phyloP scores from a whole-genome alignment of 2,888 invertebrate species.

The Philhelius pedissequus region DNA sequence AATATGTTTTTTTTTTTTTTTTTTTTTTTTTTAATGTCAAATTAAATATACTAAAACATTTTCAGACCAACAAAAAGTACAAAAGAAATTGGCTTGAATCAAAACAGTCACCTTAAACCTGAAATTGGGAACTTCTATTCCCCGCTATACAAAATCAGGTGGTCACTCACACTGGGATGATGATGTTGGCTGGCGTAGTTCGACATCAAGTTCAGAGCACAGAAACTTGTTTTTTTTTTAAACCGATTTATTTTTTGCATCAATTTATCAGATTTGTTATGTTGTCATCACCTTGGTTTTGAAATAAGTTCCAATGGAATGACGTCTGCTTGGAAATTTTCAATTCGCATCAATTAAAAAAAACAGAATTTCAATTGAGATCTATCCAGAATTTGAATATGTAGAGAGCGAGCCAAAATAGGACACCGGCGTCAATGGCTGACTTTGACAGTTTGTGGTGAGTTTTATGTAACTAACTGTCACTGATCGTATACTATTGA shows the following conservation, averaged over 20 bases:
- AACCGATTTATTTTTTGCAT: no score
- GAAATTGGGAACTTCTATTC: conserved; percentile 58
- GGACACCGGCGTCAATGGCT: not conserved
- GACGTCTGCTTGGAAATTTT: conserved; percentile 39
- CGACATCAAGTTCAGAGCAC: not conserved
- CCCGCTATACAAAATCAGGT: conserved; percentile 45
- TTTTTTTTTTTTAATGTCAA: no score
- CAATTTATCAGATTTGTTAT: conserved; percentile 24
- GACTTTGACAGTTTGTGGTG: not conserved
- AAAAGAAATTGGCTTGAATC: not conserved
- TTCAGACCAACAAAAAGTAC: not conserved
- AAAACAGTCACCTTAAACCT: conserved; percentile 50
- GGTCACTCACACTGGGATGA: no score
- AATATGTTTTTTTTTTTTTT: no score
- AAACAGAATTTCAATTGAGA: not conserved
- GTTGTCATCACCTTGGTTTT: conserved; percentile 24
- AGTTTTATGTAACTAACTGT: not conserved
- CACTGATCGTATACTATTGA: not conserved
- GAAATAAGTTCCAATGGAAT: conserved; percentile 32
- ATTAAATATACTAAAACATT: conserved; percentile 6
- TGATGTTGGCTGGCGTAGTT: not conserved
- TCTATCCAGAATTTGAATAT: not conserved
- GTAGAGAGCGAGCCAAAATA: not conserved
- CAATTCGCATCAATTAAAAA: conserved; percentile 5
- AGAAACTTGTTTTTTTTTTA: conserved; percentile 53